Percentiles rank a stretch among this genome's conserved stretches.
Evolutionary conservation across 1,140 invertebrate genomes (phyloP).

Genomic region (Drosophila nebulosa): DNA sequence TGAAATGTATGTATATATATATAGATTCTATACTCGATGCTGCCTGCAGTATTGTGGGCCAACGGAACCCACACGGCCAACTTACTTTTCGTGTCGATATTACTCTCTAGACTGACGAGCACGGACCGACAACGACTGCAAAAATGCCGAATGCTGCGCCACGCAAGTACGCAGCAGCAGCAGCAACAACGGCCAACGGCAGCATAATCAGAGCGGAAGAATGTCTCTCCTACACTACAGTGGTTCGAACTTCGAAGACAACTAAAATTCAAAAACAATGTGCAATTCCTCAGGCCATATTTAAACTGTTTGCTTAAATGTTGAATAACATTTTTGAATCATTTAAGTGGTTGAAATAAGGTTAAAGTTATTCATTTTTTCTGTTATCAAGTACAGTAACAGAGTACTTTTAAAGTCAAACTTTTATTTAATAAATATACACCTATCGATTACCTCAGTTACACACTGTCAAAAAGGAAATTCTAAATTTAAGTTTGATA

Average conservation of each 20-base stretch:
- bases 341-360: too few relatives aligned
- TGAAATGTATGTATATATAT: background rate
- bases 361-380: too few relatives aligned
- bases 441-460: too few relatives aligned
- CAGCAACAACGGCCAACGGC: background rate
- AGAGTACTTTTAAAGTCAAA: too few relatives aligned
- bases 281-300: too few relatives aligned
- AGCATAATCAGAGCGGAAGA: constrained; percentile 14
- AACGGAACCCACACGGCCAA: constrained; percentile 61
- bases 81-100: constrained; percentile 79
- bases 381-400: too few relatives aligned
- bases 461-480: too few relatives aligned
- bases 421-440: too few relatives aligned
- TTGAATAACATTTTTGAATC: too few relatives aligned
- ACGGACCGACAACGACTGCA: constrained; percentile 50
- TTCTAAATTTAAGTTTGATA: too few relatives aligned
- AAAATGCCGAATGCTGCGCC: constrained; percentile 57
- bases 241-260: too few relatives aligned
- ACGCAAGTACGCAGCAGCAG: constrained; percentile 11
- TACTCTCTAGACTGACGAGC: constrained; percentile 77
- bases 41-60: constrained; percentile 36
- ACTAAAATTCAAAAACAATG: background rate
- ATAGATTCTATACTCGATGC: constrained; percentile 70
- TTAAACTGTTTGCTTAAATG: too few relatives aligned
- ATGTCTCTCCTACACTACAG: constrained; percentile 8